These are phyloP conservation scores for Phrynocephalus guinanensis DNA, from an alignment of 2,797 vertebrate species.

Conservation along the genomic window DNA sequence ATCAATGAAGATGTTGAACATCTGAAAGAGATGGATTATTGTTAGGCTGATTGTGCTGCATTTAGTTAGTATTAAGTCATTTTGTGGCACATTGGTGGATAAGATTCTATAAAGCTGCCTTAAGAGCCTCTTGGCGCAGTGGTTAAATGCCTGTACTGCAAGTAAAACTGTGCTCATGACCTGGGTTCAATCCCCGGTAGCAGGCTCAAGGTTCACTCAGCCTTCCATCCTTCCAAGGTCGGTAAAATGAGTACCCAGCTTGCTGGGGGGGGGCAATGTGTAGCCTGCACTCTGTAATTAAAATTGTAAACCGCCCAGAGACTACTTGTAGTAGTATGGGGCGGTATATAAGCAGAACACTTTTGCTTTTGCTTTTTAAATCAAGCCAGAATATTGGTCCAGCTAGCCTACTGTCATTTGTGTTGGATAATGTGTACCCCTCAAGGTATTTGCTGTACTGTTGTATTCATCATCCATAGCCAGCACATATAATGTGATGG, in stretches of 20 bases:
- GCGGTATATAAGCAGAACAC: no score
- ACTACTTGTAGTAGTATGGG: no score
- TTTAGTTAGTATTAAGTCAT: neutral
- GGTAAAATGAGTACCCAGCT: no score
- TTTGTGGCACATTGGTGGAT: neutral
- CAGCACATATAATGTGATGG: neutral
- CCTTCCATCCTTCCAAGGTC: no score
- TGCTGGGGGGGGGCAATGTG: no score
- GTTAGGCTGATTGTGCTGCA: neutral
- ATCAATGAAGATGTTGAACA: slow-evolving; percentile 1
- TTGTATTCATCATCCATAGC: no score
- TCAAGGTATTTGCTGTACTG: neutral
- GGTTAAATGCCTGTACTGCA: no score
- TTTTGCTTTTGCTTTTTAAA: neutral
- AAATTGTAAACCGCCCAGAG: no score
- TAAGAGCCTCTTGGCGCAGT: neutral
- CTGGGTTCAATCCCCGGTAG: no score
- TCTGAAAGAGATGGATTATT: neutral
- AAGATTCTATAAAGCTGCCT: neutral
- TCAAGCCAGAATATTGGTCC: neutral
- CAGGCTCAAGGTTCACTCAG: no score
- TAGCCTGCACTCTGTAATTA: no score
- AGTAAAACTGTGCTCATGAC: no score
- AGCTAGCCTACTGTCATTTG: neutral
- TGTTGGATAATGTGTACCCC: neutral